These are phyloP conservation scores for Mycalesis mineus DNA, from an alignment of 2,888 invertebrate genomes.

Conservation along the genomic window DNA sequence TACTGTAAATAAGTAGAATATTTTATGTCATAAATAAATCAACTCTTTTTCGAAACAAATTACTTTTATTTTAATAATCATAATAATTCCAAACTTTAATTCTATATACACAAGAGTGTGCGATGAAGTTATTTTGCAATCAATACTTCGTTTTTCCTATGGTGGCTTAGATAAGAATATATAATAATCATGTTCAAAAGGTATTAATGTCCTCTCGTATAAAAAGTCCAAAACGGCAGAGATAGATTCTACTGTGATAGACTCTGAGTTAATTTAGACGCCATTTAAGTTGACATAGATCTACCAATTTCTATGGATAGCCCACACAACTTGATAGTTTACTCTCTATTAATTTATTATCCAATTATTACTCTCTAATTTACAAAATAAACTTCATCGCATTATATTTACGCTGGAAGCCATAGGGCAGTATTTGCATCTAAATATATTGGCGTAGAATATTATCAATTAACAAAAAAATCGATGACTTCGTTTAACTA, in stretches of 20 bases:
- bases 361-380: neutral
- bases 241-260: too few species aligned
- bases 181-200: too few species aligned
- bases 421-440: constrained; percentile 34
- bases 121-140: neutral
- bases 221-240: too few species aligned
- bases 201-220: too few species aligned
- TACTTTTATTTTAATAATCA: constrained; percentile 43
- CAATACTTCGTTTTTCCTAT: too few species aligned
- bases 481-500: neutral
- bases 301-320: too few species aligned
- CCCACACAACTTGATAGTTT: too few species aligned
- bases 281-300: too few species aligned
- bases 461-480: neutral
- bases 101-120: constrained; percentile 26
- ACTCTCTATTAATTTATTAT: too few species aligned
- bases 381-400: constrained; percentile 5
- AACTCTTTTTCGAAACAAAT: constrained; percentile 42
- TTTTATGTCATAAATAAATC: constrained; percentile 23
- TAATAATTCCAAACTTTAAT: constrained; percentile 45
- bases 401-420: constrained; percentile 36
- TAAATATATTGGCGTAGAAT: constrained; percentile 1
- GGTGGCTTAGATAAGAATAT: too few species aligned
- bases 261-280: too few species aligned
- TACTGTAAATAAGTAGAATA: too few species aligned